A percentile compares a stretch with the other conserved stretches of the same genome.
Conservation (phyloP, 2,888 invertebrate species). For the Tiliacea citrago region DNA sequence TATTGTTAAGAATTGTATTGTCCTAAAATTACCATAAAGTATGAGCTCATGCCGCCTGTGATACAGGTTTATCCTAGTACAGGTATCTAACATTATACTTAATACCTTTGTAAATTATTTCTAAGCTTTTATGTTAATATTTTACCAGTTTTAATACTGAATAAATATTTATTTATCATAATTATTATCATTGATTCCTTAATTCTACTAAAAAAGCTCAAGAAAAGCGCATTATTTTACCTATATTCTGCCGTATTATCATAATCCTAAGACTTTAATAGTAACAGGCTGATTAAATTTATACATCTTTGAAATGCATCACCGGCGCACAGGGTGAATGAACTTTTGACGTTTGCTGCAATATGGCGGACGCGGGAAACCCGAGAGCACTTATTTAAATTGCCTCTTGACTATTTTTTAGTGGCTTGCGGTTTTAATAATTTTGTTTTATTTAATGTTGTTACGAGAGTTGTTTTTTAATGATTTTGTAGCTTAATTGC, state of each 20-base stretch:
- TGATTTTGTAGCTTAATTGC: constrained; percentile 38
- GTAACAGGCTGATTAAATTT: constrained; percentile 52
- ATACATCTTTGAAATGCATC: constrained; percentile 65
- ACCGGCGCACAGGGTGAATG: constrained; percentile 67
- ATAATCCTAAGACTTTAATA: constrained; percentile 29
- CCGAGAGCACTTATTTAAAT: constrained; percentile 83
- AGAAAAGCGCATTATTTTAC: not conserved
- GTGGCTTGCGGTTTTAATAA: constrained; percentile 59
- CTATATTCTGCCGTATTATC: not conserved
- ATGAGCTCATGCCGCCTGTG: not conserved
- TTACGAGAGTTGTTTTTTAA: constrained; percentile 41
- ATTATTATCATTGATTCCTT: not conserved
- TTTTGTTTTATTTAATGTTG: constrained; percentile 52
- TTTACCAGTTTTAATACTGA: not conserved
- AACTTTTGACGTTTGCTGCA: constrained; percentile 79
- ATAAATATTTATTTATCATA: not conserved
- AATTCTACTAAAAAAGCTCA: not conserved
- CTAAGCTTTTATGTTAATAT: not conserved
- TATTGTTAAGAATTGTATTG: not conserved
- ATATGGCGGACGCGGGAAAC: constrained; percentile 81
- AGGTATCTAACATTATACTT: no score
- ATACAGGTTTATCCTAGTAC: not conserved
- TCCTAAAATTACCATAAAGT: not conserved
- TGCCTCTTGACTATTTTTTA: constrained; percentile 78
- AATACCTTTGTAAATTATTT: not conserved